Evolutionary conservation across 1,140 invertebrate species (phyloP).

Genomic region (Agrypnia vestita): DNA sequence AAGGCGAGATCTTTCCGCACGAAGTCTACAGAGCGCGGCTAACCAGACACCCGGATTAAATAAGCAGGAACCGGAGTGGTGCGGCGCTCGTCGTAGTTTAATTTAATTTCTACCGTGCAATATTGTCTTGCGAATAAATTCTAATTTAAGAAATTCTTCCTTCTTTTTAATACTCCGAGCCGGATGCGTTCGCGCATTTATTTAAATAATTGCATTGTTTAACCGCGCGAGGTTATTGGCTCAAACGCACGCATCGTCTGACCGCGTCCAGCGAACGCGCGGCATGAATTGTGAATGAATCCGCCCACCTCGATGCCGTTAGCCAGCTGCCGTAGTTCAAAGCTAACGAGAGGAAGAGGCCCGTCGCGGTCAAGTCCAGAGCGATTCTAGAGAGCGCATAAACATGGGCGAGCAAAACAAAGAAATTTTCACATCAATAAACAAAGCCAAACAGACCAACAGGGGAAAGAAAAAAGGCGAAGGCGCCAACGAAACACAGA

Average conservation of each 20-base stretch:
- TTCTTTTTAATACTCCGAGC: too few relatives aligned
- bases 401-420: background rate
- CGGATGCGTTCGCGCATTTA: background rate
- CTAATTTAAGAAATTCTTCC: background rate
- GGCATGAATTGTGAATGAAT: background rate
- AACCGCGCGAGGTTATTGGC: background rate
- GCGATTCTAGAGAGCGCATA: background rate
- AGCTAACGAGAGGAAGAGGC: too few relatives aligned
- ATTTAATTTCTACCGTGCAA: background rate
- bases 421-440: background rate
- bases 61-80: too few relatives aligned
- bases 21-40: too few relatives aligned
- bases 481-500: background rate
- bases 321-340: too few relatives aligned
- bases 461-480: conserved; percentile 7
- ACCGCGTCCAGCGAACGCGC: background rate
- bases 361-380: background rate
- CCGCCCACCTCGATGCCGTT: background rate
- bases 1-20: too few relatives aligned
- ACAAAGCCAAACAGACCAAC: background rate
- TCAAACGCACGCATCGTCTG: too few relatives aligned
- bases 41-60: too few relatives aligned
- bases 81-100: background rate
- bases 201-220: conserved; percentile 5
- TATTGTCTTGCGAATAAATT: background rate